A percentile compares a stretch with the other conserved stretches of the same genome.
These are phyloP conservation scores for Galbula dea DNA, from an alignment of 2,113 vertebrate species.

Conservation along the genomic window DNA sequence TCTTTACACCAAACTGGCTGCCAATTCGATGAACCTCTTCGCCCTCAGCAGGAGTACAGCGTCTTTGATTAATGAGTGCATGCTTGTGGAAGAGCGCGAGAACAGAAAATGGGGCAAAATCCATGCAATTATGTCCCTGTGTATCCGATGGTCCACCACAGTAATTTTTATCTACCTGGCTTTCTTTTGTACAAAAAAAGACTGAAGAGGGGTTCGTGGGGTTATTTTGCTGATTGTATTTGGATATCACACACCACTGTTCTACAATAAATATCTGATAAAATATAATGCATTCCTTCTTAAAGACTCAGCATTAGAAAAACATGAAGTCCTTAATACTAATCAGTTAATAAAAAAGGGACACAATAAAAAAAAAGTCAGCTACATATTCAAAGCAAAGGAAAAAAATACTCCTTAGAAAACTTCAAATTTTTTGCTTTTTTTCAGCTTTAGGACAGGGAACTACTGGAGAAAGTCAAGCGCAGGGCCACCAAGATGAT, in stretches of 20 bases:
- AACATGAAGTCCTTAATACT: neutral
- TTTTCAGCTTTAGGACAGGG: no score
- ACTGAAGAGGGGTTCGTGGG: neutral
- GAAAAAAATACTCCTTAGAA: neutral
- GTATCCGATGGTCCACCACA: slow-evolving; percentile 15
- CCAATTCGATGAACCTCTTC: slow-evolving; percentile 91
- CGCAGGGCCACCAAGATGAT: no score
- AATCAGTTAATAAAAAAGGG: neutral
- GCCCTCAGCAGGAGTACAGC: slow-evolving; percentile 86
- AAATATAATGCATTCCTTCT: neutral
- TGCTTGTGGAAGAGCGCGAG: slow-evolving; percentile 79
- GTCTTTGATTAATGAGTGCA: slow-evolving; percentile 90
- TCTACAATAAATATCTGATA: neutral
- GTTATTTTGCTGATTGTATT: neutral
- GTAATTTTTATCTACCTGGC: slow-evolving; percentile 47
- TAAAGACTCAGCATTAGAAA: neutral
- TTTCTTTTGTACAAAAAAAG: slow-evolving; percentile 3
- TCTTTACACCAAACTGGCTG: slow-evolving; percentile 86
- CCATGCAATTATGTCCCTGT: slow-evolving; percentile 71
- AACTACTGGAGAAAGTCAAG: no score
- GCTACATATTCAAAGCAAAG: neutral
- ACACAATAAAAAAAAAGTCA: neutral
- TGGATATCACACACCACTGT: neutral
- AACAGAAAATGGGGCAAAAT: slow-evolving; percentile 75
- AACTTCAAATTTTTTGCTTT: neutral